Conservation (phyloP, 1,140 invertebrate genomes). For the Pseudomyrmex sp. region DNA sequence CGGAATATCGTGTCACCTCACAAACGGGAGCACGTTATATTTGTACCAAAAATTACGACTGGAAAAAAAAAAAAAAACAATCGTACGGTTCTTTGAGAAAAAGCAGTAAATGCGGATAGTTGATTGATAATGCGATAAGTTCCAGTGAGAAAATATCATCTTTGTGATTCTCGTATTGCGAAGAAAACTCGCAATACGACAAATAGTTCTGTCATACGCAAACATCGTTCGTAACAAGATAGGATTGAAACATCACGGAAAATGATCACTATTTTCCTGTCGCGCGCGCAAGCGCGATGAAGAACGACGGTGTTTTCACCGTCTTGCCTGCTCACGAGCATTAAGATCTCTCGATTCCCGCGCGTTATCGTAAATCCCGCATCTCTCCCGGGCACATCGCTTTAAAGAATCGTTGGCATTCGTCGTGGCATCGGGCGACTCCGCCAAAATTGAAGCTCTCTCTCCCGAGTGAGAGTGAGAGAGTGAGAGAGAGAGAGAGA, state of each 20-base stretch:
- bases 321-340: background rate
- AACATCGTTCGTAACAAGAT: background rate
- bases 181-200: background rate
- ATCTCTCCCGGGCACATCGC: conserved; percentile 28
- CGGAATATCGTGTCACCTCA: too few species aligned
- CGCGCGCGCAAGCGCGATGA: conserved; percentile 15
- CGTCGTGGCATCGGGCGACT: conserved; percentile 39
- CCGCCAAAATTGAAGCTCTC: conserved; percentile 46
- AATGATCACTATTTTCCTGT: conserved; percentile 11
- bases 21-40: too few species aligned
- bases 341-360: conserved; percentile 46
- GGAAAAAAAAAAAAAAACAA: too few species aligned
- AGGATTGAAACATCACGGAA: conserved; percentile 40
- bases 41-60: too few species aligned
- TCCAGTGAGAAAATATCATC: background rate
- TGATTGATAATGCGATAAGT: background rate
- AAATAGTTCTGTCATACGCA: background rate
- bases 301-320: conserved; percentile 25
- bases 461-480: background rate
- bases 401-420: conserved; percentile 54
- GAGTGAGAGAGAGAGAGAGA: too few species aligned
- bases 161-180: background rate
- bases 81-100: too few species aligned
- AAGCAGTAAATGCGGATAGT: too few species aligned
- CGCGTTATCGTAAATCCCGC: conserved; percentile 53